These are phyloP conservation scores for Rhynchotus rufescens DNA, from an alignment of 2,797 vertebrate species.

Conservation along the genomic window DNA sequence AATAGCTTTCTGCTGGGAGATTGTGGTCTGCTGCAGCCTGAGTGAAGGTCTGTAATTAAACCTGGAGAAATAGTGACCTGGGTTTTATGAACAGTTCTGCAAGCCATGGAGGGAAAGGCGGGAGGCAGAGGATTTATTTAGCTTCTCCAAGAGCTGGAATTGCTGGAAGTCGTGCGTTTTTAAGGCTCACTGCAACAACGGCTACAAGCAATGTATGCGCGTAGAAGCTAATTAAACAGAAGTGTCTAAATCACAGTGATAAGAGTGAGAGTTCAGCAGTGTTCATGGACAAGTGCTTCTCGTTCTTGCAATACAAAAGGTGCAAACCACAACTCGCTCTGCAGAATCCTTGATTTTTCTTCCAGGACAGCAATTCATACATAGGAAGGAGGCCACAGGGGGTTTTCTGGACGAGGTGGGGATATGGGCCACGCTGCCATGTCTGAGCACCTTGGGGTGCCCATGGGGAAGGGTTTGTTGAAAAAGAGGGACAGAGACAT, in stretches of 20 bases:
- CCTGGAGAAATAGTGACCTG: slow-evolving; percentile 11
- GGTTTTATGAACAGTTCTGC: slow-evolving; percentile 18
- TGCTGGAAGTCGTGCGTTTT: slow-evolving; percentile 65
- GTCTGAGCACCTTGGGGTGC: neutral
- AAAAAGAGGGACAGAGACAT: neutral
- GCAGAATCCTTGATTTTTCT: neutral
- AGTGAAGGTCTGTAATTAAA: slow-evolving; percentile 42
- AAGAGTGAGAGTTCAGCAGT: neutral
- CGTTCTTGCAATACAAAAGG: neutral
- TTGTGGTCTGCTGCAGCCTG: neutral
- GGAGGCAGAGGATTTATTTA: slow-evolving; percentile 45
- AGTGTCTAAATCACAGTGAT: slow-evolving; percentile 62
- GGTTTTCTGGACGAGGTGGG: neutral
- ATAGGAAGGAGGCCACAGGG: neutral
- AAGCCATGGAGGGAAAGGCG: neutral
- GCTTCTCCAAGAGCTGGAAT: slow-evolving; percentile 61
- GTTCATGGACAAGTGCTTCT: neutral
- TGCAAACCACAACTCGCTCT: neutral
- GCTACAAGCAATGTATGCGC: slow-evolving; percentile 58
- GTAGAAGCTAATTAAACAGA: slow-evolving; percentile 68
- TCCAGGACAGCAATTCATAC: neutral
- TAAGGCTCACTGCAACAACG: slow-evolving; percentile 38
- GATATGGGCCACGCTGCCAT: neutral
- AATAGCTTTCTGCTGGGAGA: neutral
- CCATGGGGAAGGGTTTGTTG: neutral